Evolutionary conservation across 2,113 vertebrate species (phyloP), one percentile per base, ranked within the genome.

Genomic region (Equus przewalskii): DNA sequence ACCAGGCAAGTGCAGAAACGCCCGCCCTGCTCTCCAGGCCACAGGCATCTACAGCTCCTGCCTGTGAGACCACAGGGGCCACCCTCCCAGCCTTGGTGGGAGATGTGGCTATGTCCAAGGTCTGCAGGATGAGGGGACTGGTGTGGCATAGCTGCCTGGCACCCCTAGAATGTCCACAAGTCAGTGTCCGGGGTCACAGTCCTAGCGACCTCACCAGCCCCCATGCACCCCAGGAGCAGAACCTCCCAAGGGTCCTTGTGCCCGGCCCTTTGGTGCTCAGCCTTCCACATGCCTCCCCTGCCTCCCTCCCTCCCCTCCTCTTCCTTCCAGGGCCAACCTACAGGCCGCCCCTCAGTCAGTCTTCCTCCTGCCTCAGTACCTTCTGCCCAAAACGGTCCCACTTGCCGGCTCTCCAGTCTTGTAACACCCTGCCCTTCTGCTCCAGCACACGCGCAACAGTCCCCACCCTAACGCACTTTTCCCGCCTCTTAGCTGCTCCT

Each of bases 41-140:
- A 36, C 2, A 12, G n/a, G 46, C 21, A 0, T 4, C 62, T 5
- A 46, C 28, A 14, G 44, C 62, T 5, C 64, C 33, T 36, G 21
- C 16, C 44, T 4, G n/a, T 4, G 41, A 33, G 5, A 44, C 41
- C n/a, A 8, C 0, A 2, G 2, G 62, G 26, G 49, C 19, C 4
- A 0, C 28, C 86, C 86, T 62, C 80, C 36, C 18, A 28, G 30
- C 16, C 51, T 60, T 21, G 58, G 58, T 60, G 21, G 58, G 58
- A 60, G 6, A 7, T 1, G 46, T 14, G 13, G 64, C 36, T 26
- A 14, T 5, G 65, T 22, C 36, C 51, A 18, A 7, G 28, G 46
- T 7, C 44, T 1, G 24, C 2, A 24, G 26, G 85, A 24, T 0
- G 6, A 28, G 30, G 2, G 18, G 26, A 5, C 9, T 0, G 0